Percentiles rank a stretch among this genome's conserved stretches.
phyloP scores from a whole-genome alignment of 2,797 vertebrate genomes.

The Harpagifer antarcticus region DNA sequence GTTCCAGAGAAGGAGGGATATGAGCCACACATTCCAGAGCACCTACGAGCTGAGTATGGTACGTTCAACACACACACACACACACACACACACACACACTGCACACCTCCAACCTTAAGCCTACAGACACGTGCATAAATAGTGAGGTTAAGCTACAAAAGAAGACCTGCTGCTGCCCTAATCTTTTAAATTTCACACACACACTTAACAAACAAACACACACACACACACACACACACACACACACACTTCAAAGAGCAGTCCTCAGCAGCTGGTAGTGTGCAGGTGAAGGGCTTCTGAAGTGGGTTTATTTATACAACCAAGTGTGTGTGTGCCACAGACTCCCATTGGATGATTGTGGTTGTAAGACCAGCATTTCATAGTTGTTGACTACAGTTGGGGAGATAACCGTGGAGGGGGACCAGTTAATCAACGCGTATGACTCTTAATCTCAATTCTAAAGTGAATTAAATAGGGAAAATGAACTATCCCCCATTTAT shows the following conservation, averaged over 20 bases:
- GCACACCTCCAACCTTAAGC: slow-evolving; percentile 12
- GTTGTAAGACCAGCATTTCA: too few species aligned
- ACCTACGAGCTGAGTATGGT: slow-evolving; percentile 91
- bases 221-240: slow-evolving; percentile 17
- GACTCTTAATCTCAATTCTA: too few species aligned
- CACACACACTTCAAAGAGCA: slow-evolving; percentile 34
- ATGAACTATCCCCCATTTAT: too few species aligned
- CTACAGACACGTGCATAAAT: slow-evolving; percentile 56
- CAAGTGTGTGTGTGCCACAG: background rate
- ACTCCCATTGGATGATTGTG: too few species aligned
- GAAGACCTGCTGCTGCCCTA: slow-evolving; percentile 70
- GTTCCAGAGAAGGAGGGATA: slow-evolving; percentile 97
- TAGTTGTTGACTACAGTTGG: too few species aligned
- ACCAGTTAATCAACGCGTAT: too few species aligned
- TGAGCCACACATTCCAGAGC: slow-evolving; percentile 91
- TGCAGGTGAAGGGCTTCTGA: slow-evolving; percentile 30
- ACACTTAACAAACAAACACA: slow-evolving; percentile 19
- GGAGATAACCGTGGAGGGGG: too few species aligned
- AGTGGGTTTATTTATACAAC: slow-evolving; percentile 35
- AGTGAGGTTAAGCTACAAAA: slow-evolving; percentile 68
- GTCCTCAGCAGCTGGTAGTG: slow-evolving; percentile 29
- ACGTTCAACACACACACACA: slow-evolving; percentile 60
- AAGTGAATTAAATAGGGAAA: too few species aligned
- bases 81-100: background rate
- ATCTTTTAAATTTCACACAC: slow-evolving; percentile 45